Evolutionary conservation across 92 coral and sea anemone species (phyloP), one percentile per base, ranked within the genome.

Genomic region (Hydrozoanthus gracilis): DNA sequence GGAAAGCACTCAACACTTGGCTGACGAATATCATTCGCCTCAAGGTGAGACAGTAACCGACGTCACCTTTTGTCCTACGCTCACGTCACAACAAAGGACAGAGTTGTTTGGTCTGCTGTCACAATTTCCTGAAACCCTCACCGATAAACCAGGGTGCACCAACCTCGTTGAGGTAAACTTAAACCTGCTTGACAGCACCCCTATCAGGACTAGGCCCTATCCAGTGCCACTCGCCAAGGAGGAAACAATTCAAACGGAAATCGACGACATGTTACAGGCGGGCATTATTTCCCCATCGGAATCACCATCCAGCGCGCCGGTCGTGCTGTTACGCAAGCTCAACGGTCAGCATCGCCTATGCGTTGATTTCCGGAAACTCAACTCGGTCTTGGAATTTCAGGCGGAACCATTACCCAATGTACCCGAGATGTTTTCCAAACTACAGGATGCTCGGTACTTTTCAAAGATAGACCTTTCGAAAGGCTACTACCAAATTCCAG

Each of bases 61-160:
- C 71, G 71, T 66, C 71, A 66, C 71, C 71, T 66, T 66, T 66
- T 66, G 71, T 6, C 71, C 71, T 66, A 66, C 71, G 71, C 71
- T 66, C 71, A 66, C 71, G 71, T 66, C 71, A 66, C 71, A 66
- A 66, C 71, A 66, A 66, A 66, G 7, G 1, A 66, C 71, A 66
- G 71, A 66, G 35, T 66, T 66, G 71, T 66, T 66, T 66, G 71
- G 71, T 66, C 71, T 66, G 71, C 71, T 66, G 3, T 66, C 71
- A 66, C 71, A 66, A 66, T 66, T 66, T 66, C 71, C 71, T 66
- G 71, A 66, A 66, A 66, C 71, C 71, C 71, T 66, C 71, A 66
- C 71, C 71, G 71, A 66, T 66, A 66, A 66, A 66, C 71, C 71
- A 66, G 71, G 71, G 71, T 66, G 71, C 71, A 66, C 71, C 71